phyloP scores from a whole-genome alignment of 2,888 invertebrate species.

The Sinelater perroti region DNA sequence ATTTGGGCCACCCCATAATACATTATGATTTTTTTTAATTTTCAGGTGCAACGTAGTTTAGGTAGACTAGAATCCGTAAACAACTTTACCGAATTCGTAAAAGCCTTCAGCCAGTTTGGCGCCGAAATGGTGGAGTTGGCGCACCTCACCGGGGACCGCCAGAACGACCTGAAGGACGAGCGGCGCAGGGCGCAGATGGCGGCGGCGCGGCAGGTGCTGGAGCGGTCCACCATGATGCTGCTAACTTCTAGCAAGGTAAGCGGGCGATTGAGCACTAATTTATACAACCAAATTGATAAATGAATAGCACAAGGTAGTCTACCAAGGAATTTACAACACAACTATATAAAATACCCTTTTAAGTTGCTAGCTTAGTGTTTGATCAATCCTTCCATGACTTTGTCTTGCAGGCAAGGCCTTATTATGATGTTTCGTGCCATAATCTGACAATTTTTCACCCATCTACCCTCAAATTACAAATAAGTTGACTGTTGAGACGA shows the following conservation, averaged over 20 bases:
- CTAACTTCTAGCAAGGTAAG: constrained; percentile 94
- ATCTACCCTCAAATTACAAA: no score
- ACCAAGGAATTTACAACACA: no score
- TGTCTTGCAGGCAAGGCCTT: no score
- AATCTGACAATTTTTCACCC: no score
- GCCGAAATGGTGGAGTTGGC: constrained; percentile 99
- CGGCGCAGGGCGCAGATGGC: constrained; percentile 95
- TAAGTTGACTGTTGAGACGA: no score
- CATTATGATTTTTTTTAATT: no score
- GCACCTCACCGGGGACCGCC: constrained; percentile 83
- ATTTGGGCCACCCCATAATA: constrained; percentile 3
- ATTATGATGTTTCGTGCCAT: no score
- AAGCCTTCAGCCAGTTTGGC: constrained; percentile 98
- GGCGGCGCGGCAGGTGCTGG: constrained; percentile 92
- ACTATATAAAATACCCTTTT: no score
- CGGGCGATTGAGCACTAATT: no score
- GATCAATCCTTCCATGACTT: no score
- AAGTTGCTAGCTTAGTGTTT: no score
- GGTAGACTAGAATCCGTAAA: constrained; percentile 87
- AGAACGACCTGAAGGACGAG: constrained; percentile 92
- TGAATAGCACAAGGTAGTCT: no score
- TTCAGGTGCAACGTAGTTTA: constrained; percentile 79
- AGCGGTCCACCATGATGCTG: constrained; percentile 95
- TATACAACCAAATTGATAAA: not conserved
- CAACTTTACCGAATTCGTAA: constrained; percentile 96